A percentile compares a stretch with the other conserved stretches of the same genome.
These are phyloP conservation scores for Heliocidaris erythrogramma DNA, from an alignment of 35 echinoderm and acorn worm species.

Conservation along the genomic window DNA sequence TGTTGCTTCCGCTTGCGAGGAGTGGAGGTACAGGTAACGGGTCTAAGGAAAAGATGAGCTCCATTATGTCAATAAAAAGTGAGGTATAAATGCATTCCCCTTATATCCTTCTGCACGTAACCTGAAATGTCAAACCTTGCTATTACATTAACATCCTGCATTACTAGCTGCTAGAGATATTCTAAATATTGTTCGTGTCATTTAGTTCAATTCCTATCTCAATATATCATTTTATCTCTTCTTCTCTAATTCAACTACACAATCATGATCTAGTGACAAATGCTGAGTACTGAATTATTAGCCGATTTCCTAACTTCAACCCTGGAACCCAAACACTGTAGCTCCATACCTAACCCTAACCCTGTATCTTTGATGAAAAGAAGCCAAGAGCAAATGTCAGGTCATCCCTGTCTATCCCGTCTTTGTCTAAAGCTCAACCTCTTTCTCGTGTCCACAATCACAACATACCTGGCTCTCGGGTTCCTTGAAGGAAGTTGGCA, in stretches of 20 bases:
- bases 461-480: background rate
- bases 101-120: too few relatives aligned
- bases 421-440: too few relatives aligned
- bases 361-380: background rate
- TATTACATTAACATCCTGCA: background rate
- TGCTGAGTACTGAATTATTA: background rate
- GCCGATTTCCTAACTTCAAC: background rate
- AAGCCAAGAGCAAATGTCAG: background rate
- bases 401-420: too few relatives aligned
- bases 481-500: slow-evolving; percentile 7
- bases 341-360: background rate
- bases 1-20: background rate
- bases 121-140: background rate
- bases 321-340: background rate
- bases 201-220: too few relatives aligned
- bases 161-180: too few relatives aligned
- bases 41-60: background rate
- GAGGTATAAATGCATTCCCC: too few relatives aligned
- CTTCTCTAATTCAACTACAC: background rate
- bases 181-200: too few relatives aligned
- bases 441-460: background rate
- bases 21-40: background rate
- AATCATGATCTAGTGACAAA: background rate
- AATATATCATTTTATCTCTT: too few relatives aligned
- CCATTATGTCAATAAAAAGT: background rate